Conservation (phyloP, 2,888 invertebrate species). For the Dasysyrphus tricinctus region DNA sequence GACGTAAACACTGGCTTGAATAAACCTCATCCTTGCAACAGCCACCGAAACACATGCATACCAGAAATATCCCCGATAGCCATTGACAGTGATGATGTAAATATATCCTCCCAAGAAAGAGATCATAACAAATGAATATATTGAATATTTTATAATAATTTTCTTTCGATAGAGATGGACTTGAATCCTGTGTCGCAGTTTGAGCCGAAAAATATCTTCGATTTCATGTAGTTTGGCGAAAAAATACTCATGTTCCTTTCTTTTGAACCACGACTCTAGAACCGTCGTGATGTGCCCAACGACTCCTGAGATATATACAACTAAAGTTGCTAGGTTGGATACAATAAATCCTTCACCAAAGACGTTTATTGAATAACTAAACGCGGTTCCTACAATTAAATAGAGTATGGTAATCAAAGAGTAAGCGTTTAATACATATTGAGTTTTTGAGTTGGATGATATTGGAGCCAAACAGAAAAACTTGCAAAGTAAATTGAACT, state of each 20-base stretch:
- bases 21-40: conserved; percentile 26
- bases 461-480: conserved; percentile 49
- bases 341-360: conserved; percentile 41
- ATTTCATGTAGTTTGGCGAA: conserved; percentile 42
- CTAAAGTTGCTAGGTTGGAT: conserved; percentile 29
- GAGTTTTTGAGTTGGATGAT: conserved; percentile 27
- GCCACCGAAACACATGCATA: conserved; percentile 8
- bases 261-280: conserved; percentile 37
- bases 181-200: conserved; percentile 18
- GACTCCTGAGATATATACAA: conserved; percentile 10
- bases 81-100: background rate
- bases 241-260: conserved; percentile 13
- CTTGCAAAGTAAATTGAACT: conserved; percentile 39
- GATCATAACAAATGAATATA: background rate
- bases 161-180: background rate
- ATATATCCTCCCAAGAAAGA: background rate
- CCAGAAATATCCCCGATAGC: conserved; percentile 49
- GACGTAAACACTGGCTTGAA: conserved; percentile 45
- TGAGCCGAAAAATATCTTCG: conserved; percentile 47
- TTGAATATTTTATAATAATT: conserved; percentile 31
- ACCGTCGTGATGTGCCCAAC: conserved; percentile 16
- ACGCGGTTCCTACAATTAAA: background rate
- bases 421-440: conserved; percentile 24
- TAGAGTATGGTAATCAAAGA: conserved; percentile 13
- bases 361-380: conserved; percentile 21